A percentile compares a stretch with the other conserved stretches of the same genome.
These are phyloP conservation scores for Caloenas nicobarica DNA, from an alignment of 2,113 vertebrate species.

Conservation along the genomic window DNA sequence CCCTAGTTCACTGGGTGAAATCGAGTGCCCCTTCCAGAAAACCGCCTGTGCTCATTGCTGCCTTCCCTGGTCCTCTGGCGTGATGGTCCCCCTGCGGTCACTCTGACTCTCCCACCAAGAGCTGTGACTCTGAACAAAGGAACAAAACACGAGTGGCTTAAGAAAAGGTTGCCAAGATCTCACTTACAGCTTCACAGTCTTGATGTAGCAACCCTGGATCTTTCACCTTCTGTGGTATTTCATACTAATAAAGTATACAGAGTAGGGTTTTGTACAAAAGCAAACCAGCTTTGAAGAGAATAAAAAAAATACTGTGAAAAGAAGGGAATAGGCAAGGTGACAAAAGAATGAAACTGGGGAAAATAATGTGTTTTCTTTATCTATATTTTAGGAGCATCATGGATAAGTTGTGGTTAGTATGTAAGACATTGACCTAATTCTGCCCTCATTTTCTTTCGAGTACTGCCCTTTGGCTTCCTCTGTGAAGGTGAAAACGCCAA, in stretches of 20 bases:
- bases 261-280: background rate
- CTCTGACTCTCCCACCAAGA: background rate
- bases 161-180: background rate
- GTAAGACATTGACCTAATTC: background rate
- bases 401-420: background rate
- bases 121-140: background rate
- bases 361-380: background rate
- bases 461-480: background rate
- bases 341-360: background rate
- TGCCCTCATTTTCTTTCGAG: background rate
- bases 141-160: background rate
- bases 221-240: background rate
- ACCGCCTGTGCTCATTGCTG: background rate
- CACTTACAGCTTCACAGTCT: background rate
- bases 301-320: background rate
- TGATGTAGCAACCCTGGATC: background rate
- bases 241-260: background rate
- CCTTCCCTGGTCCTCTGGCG: fast-evolving
- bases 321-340: background rate
- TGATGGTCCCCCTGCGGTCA: fast-evolving
- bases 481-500: background rate
- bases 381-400: background rate
- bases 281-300: background rate
- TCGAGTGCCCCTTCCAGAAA: fast-evolving
- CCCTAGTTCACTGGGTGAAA: background rate